phyloP scores from a whole-genome alignment of 1,140 invertebrate genomes.

The Gryon sp. region DNA sequence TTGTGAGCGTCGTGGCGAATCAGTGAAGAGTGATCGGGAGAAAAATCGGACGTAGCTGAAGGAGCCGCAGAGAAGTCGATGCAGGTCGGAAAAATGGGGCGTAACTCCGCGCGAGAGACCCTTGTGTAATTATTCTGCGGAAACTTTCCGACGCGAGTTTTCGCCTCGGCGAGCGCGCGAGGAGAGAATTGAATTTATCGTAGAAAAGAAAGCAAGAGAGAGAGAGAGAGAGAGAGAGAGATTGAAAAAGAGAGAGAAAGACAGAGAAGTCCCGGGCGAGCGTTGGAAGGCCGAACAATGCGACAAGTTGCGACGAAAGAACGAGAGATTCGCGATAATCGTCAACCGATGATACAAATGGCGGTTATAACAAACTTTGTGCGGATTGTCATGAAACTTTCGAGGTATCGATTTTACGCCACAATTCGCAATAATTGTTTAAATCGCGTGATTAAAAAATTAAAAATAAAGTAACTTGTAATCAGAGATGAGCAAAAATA shows the following conservation, averaged over 20 bases:
- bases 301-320: conserved; percentile 35
- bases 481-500: no score
- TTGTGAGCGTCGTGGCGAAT: conserved; percentile 21
- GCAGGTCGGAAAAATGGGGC: conserved; percentile 23
- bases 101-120: conserved; percentile 33
- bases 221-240: no score
- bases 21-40: conserved; percentile 15
- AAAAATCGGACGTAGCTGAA: conserved; percentile 19
- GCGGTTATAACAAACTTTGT: conserved; percentile 46
- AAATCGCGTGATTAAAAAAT: no score
- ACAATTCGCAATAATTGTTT: conserved; percentile 14
- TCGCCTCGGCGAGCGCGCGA: conserved; percentile 42
- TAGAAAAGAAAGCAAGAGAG: no score
- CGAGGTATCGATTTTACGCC: conserved; percentile 47
- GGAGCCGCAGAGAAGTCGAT: conserved; percentile 8
- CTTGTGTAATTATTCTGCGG: conserved; percentile 57
- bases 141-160: conserved; percentile 58
- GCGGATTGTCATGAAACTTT: conserved; percentile 48
- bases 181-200: conserved; percentile 57
- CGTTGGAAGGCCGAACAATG: conserved; percentile 36
- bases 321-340: conserved; percentile 52
- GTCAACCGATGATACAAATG: conserved; percentile 55
- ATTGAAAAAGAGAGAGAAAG: no score
- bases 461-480: no score
- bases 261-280: conserved; percentile 8